Base-by-base conservation (phyloP, 2,797 vertebrate species). In the Spea hammondii region DNA sequence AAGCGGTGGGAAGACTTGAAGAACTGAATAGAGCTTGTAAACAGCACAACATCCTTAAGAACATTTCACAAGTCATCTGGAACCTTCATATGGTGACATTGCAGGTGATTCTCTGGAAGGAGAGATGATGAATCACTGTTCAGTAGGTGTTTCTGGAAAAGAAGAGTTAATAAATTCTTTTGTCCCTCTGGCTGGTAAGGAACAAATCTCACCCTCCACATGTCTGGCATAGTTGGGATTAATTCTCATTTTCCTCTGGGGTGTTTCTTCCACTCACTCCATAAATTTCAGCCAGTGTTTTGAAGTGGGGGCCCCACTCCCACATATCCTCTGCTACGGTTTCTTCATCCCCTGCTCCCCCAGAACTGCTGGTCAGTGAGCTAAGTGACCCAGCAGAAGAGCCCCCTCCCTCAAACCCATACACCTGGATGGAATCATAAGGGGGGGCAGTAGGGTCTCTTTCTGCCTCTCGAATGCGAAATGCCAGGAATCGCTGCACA, bases 391-490 rank as follows among this genome's bases (percentile, higher is more conserved):
- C 95, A 0, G 95, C 95, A 9, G 94, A 90, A n/a, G 96, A 97
- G 13, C 95, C 95, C 17, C 91, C 92, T 68, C 95, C 96, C 85
- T 97, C 96, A 67, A 95, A 92, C 82, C 95, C 95, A 3, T 96
- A 97, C 83, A 97, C 94, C 88, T 97, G 96, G 87, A 97, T 94
- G 0, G 95, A 97, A 86, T 97, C 95, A 53, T 96, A 97, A 0
- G 96, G 96, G 0, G 96, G 95, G 85, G 95, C 94, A 0, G 93
- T 88, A 8, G 95, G 95, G 88, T 97, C 95, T 57, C 93, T 92
- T 1, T 95, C 95, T 55, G 95, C 95, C 88, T 95, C 95, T 11
- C 91, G 93, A 32, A 97, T 91, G 17, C 95, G 93, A 65, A 95
- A 87, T 0, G 92, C 92, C 60, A 97, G 85, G 76, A 96, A 94